phyloP scores from a whole-genome alignment of 1,140 invertebrate species.

The Gonatopus flavifemur region DNA sequence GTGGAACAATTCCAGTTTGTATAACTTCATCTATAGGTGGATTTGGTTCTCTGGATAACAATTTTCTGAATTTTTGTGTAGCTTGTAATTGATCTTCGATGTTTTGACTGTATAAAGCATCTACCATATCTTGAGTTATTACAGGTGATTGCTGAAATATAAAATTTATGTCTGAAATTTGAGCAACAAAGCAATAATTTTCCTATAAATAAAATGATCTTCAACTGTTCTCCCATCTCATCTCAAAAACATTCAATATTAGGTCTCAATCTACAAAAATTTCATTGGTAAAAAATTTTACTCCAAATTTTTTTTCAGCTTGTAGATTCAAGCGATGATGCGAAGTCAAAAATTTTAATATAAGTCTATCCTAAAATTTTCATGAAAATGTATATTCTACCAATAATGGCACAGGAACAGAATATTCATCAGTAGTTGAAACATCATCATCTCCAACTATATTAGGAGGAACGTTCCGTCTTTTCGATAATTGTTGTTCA shows the following conservation, averaged over 20 bases:
- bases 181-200: not conserved
- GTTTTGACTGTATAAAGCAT: slow-evolving; percentile 80
- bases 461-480: slow-evolving; percentile 76
- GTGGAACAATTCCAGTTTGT: slow-evolving; percentile 90
- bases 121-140: slow-evolving; percentile 79
- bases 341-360: too few relatives aligned
- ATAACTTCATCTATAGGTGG: slow-evolving; percentile 99
- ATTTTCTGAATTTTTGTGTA: slow-evolving; percentile 93
- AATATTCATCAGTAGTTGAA: slow-evolving; percentile 40
- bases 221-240: too few relatives aligned
- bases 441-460: slow-evolving; percentile 61
- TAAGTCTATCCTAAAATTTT: too few relatives aligned
- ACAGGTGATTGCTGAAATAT: slow-evolving; percentile 44
- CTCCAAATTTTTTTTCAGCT: too few relatives aligned
- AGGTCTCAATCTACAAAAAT: too few relatives aligned
- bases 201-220: not conserved
- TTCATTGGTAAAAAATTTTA: too few relatives aligned
- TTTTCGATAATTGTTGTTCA: slow-evolving; percentile 89
- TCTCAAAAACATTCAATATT: too few relatives aligned
- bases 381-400: slow-evolving; percentile 36
- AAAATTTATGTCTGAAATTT: not conserved
- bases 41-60: slow-evolving; percentile 93
- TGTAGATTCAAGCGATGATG: too few relatives aligned
- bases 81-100: slow-evolving; percentile 82
- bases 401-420: slow-evolving; percentile 31